A percentile compares a stretch with the other conserved stretches of the same genome.
These are phyloP conservation scores for Drosophila virilis DNA, from an alignment of 1,140 invertebrate species.

Conservation along the genomic window DNA sequence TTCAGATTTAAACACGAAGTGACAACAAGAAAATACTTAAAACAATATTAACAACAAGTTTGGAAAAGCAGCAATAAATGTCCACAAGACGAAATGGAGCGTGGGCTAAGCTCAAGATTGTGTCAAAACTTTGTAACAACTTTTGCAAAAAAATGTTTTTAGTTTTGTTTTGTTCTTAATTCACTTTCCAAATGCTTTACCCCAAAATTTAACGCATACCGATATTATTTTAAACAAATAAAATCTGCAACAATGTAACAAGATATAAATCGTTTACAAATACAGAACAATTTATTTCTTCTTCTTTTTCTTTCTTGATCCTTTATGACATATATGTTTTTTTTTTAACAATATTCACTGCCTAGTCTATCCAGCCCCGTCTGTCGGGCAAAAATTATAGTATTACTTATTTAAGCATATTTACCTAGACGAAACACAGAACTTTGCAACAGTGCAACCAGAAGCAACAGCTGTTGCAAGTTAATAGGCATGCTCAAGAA, in stretches of 20 bases:
- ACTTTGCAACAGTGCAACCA: background rate
- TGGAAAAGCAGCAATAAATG: constrained; percentile 15
- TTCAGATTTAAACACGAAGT: constrained; percentile 71
- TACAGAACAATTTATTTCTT: too few relatives aligned
- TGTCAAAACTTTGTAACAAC: too few relatives aligned
- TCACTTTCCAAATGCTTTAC: too few relatives aligned
- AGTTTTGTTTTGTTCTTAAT: too few relatives aligned
- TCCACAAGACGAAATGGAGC: constrained; percentile 6
- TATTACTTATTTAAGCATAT: background rate
- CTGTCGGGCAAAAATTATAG: background rate
- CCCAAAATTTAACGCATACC: too few relatives aligned
- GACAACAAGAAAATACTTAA: constrained; percentile 44
- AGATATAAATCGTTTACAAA: too few relatives aligned
- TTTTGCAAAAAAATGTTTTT: too few relatives aligned
- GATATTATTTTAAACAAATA: too few relatives aligned
- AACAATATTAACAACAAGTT: background rate
- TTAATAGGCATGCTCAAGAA: constrained; percentile 10
- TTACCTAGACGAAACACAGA: background rate
- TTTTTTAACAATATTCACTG: background rate
- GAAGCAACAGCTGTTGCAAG: constrained; percentile 18
- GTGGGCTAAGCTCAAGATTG: background rate
- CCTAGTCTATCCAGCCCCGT: too few relatives aligned
- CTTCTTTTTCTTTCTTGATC: too few relatives aligned
- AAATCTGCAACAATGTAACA: too few relatives aligned
- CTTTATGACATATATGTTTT: background rate